These are phyloP conservation scores for Rhodophaea formosa DNA, from an alignment of 2,888 invertebrate genomes.

Conservation along the genomic window DNA sequence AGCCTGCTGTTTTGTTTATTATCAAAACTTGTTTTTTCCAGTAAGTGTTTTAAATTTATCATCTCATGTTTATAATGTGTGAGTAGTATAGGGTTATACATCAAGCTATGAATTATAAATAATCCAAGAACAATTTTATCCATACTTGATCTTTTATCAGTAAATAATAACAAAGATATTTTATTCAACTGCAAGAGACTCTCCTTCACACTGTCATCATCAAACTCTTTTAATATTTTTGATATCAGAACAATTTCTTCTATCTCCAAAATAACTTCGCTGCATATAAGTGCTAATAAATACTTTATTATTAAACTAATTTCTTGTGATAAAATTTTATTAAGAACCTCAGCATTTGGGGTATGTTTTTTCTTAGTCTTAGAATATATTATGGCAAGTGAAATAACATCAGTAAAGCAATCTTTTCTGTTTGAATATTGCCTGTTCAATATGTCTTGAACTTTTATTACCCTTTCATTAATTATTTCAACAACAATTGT, in stretches of 20 bases:
- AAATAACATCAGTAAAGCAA: conserved; percentile 50
- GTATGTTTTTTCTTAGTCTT: background rate
- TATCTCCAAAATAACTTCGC: conserved; percentile 40
- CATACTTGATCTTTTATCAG: conserved; percentile 39
- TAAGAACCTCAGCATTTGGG: conserved; percentile 27
- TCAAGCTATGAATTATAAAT: conserved; percentile 44
- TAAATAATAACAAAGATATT: conserved; percentile 44
- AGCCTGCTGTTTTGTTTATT: conserved; percentile 52
- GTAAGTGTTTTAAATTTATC: conserved; percentile 39
- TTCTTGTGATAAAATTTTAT: conserved; percentile 35
- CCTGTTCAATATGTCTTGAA: conserved; percentile 47
- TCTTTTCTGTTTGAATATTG: conserved; percentile 57
- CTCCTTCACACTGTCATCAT: conserved; percentile 34
- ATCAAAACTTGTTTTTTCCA: conserved; percentile 35
- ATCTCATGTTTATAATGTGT: conserved; percentile 46
- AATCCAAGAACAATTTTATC: conserved; percentile 51
- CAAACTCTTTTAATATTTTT: conserved; percentile 33
- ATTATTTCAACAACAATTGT: conserved; percentile 40
- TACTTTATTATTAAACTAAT: conserved; percentile 49
- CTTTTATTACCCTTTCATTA: conserved; percentile 40
- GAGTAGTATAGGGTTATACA: conserved; percentile 34
- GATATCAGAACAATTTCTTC: conserved; percentile 44
- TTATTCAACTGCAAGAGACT: conserved; percentile 48
- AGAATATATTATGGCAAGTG: background rate
- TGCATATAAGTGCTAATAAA: conserved; percentile 43